Conservation (phyloP, 2,113 vertebrate species). For the Nycticebus coucang region DNA sequence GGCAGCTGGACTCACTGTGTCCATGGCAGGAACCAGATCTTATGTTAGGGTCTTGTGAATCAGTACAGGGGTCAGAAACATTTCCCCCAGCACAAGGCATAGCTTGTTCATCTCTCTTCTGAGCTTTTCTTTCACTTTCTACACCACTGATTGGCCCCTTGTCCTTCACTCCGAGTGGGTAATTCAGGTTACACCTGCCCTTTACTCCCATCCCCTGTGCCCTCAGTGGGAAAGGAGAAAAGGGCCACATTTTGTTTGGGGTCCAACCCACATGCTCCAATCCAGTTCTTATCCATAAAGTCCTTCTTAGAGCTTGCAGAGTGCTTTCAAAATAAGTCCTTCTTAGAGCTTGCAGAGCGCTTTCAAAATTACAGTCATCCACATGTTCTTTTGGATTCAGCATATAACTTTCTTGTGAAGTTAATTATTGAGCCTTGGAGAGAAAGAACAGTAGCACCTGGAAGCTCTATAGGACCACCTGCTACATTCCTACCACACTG, state of each 20-base stretch:
- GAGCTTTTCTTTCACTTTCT: not conserved
- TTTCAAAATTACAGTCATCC: not conserved
- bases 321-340: not conserved
- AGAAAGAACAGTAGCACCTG: not conserved
- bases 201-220: not conserved
- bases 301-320: not conserved
- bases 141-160: not conserved
- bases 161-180: not conserved
- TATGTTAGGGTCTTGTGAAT: not conserved
- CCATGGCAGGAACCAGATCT: not conserved
- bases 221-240: not conserved
- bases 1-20: not conserved
- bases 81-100: not conserved
- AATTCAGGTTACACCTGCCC: not conserved
- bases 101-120: not conserved
- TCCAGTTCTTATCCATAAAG: not conserved
- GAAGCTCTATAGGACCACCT: not conserved
- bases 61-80: not conserved
- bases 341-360: not conserved
- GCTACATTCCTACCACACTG: not conserved
- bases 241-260: not conserved
- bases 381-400: constrained; percentile 1
- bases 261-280: not conserved
- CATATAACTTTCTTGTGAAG: not conserved
- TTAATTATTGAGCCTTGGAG: not conserved